Evolutionary conservation across 2,797 vertebrate genomes (phyloP).

Genomic region (Phrynocephalus forsythii): DNA sequence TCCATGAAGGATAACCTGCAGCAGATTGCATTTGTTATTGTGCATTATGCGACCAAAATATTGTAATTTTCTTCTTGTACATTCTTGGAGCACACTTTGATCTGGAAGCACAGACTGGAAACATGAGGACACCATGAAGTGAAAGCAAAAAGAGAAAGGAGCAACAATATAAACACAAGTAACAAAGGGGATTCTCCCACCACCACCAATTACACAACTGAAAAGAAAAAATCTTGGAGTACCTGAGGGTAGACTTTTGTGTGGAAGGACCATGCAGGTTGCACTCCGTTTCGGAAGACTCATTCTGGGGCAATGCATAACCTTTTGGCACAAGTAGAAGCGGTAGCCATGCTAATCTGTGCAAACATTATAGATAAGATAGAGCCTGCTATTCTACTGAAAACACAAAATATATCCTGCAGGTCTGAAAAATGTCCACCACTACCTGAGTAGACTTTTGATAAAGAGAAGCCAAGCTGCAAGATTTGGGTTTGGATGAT

Average conservation of each 20-base stretch:
- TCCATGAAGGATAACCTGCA: no score
- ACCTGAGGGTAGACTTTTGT: background rate
- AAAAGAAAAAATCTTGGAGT: background rate
- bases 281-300: background rate
- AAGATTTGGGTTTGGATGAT: background rate
- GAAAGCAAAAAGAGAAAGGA: no score
- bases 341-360: no score
- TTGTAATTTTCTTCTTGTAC: no score
- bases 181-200: no score
- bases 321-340: background rate
- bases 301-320: background rate
- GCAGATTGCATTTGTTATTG: no score
- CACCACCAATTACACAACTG: background rate
- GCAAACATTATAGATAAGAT: no score
- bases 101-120: no score
- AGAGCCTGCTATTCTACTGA: background rate
- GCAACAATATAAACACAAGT: no score
- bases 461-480: background rate
- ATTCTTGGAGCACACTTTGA: no score
- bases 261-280: background rate
- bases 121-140: no score
- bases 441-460: background rate
- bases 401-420: background rate
- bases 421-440: background rate
- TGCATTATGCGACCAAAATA: no score